Conservation (phyloP, 2,113 vertebrate genomes). For the Platanista minor region DNA sequence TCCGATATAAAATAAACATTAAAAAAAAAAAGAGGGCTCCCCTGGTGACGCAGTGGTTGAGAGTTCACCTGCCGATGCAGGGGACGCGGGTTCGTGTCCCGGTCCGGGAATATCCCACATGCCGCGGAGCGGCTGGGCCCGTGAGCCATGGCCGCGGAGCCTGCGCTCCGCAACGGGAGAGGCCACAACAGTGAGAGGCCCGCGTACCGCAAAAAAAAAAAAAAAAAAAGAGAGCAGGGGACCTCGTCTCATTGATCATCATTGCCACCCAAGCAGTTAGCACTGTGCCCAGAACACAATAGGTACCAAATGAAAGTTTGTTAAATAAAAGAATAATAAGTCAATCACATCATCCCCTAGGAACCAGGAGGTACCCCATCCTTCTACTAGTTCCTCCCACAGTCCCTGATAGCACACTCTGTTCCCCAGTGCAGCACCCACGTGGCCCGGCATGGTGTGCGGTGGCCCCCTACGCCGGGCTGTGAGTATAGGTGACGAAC, state of each 20-base stretch:
- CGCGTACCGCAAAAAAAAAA: no score
- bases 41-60: no score
- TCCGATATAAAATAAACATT: not conserved
- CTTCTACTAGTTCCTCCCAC: not conserved
- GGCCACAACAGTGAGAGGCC: no score
- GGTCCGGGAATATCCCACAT: no score
- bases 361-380: not conserved
- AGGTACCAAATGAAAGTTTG: not conserved
- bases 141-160: no score
- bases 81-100: no score
- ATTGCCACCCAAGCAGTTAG: not conserved
- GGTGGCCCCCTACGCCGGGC: rapidly evolving
- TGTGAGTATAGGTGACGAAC: not conserved
- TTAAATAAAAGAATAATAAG: not conserved
- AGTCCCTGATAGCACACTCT: not conserved
- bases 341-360: not conserved
- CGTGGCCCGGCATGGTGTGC: rapidly evolving
- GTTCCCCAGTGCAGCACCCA: not conserved
- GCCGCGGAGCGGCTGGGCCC: no score
- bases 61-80: no score
- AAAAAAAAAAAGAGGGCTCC: no score
- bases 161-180: no score
- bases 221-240: not conserved
- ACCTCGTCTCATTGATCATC: not conserved
- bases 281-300: not conserved